These are phyloP conservation scores for Aeoliscus strigatus DNA, from an alignment of 2,797 vertebrate species.

Conservation along the genomic window DNA sequence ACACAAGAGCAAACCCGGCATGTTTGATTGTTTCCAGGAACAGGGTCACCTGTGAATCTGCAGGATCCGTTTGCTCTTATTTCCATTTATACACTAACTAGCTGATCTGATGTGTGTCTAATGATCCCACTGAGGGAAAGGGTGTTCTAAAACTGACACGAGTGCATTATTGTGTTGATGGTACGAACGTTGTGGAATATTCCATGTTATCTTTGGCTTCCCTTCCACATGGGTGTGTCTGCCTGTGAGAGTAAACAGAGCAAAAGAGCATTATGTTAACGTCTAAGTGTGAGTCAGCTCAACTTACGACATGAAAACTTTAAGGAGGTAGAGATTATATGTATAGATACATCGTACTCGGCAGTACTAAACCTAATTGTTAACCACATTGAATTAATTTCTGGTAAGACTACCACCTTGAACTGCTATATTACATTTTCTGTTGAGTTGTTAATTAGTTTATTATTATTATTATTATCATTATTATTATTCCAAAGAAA, in stretches of 20 bases:
- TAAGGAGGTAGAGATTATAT: no score
- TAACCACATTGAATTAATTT: no score
- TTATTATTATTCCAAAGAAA: no score
- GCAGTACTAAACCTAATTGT: no score
- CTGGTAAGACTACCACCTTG: no score
- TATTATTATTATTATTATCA: no score
- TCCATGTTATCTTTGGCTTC: slow-evolving; percentile 21
- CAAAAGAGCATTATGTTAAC: no score
- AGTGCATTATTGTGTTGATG: slow-evolving; percentile 1
- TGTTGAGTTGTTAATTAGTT: no score
- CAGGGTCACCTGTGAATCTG: background rate
- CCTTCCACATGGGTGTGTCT: slow-evolving; percentile 34
- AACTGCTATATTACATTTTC: no score
- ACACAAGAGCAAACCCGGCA: background rate
- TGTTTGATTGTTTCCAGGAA: slow-evolving; percentile 19
- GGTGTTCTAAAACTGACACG: background rate
- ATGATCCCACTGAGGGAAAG: background rate
- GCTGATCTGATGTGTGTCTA: slow-evolving; percentile 1
- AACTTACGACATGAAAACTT: no score
- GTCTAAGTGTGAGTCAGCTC: no score
- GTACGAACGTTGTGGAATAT: slow-evolving; percentile 23
- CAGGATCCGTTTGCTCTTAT: slow-evolving; percentile 11
- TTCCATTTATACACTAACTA: background rate
- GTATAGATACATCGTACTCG: no score
- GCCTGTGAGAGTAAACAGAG: slow-evolving; percentile 19